Conservation (phyloP, 2,113 vertebrate genomes). For the Todiramphus chloris region DNA sequence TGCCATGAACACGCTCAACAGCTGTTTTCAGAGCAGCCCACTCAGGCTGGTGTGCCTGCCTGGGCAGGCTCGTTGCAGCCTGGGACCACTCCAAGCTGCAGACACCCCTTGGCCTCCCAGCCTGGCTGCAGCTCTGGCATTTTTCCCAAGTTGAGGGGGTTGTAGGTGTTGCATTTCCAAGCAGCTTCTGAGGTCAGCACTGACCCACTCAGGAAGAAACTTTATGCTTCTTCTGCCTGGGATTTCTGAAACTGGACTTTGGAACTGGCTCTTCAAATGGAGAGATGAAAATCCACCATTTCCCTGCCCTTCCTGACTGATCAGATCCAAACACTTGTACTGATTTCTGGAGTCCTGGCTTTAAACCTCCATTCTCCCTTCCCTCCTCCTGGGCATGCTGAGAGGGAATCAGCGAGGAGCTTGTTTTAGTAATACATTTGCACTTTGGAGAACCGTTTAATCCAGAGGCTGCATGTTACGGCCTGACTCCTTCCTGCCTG, state of each 20-base stretch:
- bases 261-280: not conserved
- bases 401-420: not conserved
- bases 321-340: not conserved
- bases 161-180: not conserved
- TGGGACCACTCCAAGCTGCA: rapidly evolving
- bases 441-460: not conserved
- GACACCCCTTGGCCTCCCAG: not conserved
- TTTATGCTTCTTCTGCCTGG: not conserved
- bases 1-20: not conserved
- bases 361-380: not conserved
- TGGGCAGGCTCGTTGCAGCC: not conserved
- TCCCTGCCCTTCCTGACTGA: not conserved
- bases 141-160: rapidly evolving
- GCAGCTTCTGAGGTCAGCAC: not conserved
- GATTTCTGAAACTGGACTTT: not conserved
- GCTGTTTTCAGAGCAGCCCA: not conserved
- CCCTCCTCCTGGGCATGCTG: not conserved
- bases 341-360: not conserved
- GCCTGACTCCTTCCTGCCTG: not conserved
- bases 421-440: constrained; percentile 27
- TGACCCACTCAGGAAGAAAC: not conserved
- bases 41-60: rapidly evolving
- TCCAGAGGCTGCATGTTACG: not conserved
- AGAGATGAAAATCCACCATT: not conserved
- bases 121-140: not conserved